Evolutionary conservation across 2,113 vertebrate species (phyloP).

Genomic region (Mastomys coucha): DNA sequence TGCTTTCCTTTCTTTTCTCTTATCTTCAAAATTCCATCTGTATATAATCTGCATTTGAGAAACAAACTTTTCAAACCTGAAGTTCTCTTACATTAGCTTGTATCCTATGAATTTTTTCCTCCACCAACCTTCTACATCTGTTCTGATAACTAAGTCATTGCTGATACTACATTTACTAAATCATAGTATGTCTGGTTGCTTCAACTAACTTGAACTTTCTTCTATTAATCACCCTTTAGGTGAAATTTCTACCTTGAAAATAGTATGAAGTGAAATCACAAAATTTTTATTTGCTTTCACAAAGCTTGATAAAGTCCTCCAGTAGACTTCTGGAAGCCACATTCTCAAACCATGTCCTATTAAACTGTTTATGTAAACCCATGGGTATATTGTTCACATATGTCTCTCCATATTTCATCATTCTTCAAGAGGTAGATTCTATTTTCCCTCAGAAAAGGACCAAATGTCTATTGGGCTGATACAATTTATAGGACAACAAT

Average conservation of each 20-base stretch:
- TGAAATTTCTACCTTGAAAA: background rate
- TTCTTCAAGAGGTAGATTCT: background rate
- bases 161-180: background rate
- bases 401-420: background rate
- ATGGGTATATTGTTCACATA: background rate
- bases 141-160: background rate
- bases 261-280: background rate
- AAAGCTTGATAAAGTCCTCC: background rate
- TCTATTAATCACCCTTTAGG: background rate
- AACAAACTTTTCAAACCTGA: background rate
- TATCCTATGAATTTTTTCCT: background rate
- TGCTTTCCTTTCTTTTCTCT: background rate
- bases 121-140: background rate
- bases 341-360: too few relatives aligned
- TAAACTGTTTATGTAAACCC: background rate
- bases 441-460: background rate
- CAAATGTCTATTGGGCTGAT: rapidly evolving
- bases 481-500: background rate
- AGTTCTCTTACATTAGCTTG: background rate
- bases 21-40: background rate
- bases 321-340: background rate
- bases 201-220: too few relatives aligned
- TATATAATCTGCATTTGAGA: background rate
- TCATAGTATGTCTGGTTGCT: background rate
- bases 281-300: background rate